Percentiles rank a stretch among this genome's conserved stretches.
phyloP scores from a whole-genome alignment of 2,888 invertebrate genomes.

The Thereva nobilitata region DNA sequence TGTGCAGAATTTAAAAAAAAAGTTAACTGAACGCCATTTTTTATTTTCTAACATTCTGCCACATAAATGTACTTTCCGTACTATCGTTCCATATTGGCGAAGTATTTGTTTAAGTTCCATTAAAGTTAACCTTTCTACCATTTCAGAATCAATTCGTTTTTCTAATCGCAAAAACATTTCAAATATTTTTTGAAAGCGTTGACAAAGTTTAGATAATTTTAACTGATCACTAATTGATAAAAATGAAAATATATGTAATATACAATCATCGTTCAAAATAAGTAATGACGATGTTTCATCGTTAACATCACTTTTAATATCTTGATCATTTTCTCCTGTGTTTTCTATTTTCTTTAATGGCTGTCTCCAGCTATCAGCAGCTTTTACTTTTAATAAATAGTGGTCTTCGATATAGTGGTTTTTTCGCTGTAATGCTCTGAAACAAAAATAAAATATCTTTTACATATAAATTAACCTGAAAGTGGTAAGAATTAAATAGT shows the following conservation, averaged over 20 bases:
- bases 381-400: conserved; percentile 16
- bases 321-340: neutral
- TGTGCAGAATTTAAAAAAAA: conserved; percentile 36
- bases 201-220: conserved; percentile 29
- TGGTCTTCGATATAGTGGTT: neutral
- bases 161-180: conserved; percentile 32
- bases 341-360: conserved; percentile 17
- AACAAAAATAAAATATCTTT: conserved; percentile 7
- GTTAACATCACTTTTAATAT: neutral
- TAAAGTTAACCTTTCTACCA: conserved; percentile 31
- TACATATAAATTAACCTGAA: neutral
- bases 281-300: conserved; percentile 22
- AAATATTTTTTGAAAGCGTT: conserved; percentile 33
- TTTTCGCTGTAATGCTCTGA: conserved; percentile 23
- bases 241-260: conserved; percentile 40
- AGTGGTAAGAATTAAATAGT: too few species aligned
- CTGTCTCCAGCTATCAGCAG: conserved; percentile 40
- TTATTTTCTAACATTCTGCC: neutral
- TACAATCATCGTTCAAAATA: conserved; percentile 40
- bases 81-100: conserved; percentile 25
- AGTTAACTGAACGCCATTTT: conserved; percentile 33
- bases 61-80: conserved; percentile 23
- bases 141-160: conserved; percentile 33
- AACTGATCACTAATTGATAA: conserved; percentile 33
- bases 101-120: conserved; percentile 36